Base-by-base conservation (phyloP, 2,888 invertebrate species). In the Smittia sp. region DNA sequence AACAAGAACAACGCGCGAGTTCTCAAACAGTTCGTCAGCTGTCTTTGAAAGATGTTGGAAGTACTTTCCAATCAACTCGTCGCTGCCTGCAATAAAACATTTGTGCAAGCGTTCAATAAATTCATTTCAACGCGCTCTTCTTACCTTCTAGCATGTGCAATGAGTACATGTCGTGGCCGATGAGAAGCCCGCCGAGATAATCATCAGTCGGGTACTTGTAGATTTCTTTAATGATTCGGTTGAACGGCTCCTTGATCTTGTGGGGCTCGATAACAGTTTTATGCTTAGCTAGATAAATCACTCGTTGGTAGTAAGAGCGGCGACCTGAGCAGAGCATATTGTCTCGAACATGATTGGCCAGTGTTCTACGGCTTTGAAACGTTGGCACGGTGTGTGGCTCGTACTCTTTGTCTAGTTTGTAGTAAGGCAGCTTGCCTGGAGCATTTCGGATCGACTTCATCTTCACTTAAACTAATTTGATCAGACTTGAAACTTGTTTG, bases 71-170 rank as follows among this genome's bases (percentile, higher is more conserved):
- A 76, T 54, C n/a, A 74, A 18, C 38, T 75, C 74, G 65, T 76
- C 76, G 1, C 65, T 62, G 4, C 76, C 76, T 32, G n/a, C n/a
- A n/a, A n/a, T n/a, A n/a, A n/a, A n/a, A n/a, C n/a, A n/a, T n/a
- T n/a, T n/a, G n/a, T n/a, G n/a, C n/a, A n/a, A n/a, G n/a, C n/a
- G n/a, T n/a, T n/a, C n/a, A n/a, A n/a, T n/a, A n/a, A n/a, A n/a
- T n/a, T n/a, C n/a, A n/a, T n/a, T n/a, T n/a, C n/a, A n/a, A n/a
- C n/a, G n/a, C n/a, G n/a, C n/a, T n/a, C n/a, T n/a, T n/a, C n/a
- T n/a, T n/a, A n/a, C n/a, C n/a, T 69, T 76, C 76, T 3, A 76
- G 24, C 75, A 76, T 73, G 27, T 75, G 74, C 0, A 76, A n/a
- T 1, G 75, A 75, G 74, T 76, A 74, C 25, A 54, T 38, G 22